Evolutionary conservation across 2,797 vertebrate genomes (phyloP).

Genomic region (Pangasius krempfi): DNA sequence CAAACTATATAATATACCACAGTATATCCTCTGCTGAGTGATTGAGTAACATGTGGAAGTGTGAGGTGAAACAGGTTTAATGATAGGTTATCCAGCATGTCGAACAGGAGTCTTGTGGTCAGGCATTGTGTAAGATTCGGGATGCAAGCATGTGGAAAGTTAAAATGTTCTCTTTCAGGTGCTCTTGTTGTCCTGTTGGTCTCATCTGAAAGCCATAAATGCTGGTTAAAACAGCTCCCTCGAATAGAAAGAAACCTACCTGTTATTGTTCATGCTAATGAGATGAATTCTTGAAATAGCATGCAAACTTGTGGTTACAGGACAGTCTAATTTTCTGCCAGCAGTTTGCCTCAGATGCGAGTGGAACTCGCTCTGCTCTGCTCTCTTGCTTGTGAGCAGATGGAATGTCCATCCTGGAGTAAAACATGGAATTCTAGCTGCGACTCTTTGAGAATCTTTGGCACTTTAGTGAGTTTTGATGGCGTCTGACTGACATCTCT

Average conservation of each 20-base stretch:
- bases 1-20: constrained; percentile 9
- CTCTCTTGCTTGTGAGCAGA: constrained; percentile 61
- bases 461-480: constrained; percentile 3
- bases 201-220: constrained; percentile 33
- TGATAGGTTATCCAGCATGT: constrained; percentile 40
- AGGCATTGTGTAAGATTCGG: constrained; percentile 24
- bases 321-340: constrained; percentile 62
- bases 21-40: constrained; percentile 28
- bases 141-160: constrained; percentile 5
- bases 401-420: constrained; percentile 45
- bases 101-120: constrained; percentile 38
- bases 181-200: constrained; percentile 33
- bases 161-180: constrained; percentile 30
- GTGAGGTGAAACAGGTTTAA: constrained; percentile 41
- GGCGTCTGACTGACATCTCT: not conserved
- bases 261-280: constrained; percentile 53
- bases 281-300: constrained; percentile 45
- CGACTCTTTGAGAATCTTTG: constrained; percentile 4
- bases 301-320: constrained; percentile 55
- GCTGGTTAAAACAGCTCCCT: constrained; percentile 8
- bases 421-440: constrained; percentile 41
- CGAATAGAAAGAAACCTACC: constrained; percentile 16
- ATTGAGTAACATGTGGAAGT: constrained; percentile 14
- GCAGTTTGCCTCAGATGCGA: constrained; percentile 61
- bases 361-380: constrained; percentile 55